These are phyloP conservation scores for Orchesella cincta DNA, from an alignment of 1,140 invertebrate species.

Conservation along the genomic window DNA sequence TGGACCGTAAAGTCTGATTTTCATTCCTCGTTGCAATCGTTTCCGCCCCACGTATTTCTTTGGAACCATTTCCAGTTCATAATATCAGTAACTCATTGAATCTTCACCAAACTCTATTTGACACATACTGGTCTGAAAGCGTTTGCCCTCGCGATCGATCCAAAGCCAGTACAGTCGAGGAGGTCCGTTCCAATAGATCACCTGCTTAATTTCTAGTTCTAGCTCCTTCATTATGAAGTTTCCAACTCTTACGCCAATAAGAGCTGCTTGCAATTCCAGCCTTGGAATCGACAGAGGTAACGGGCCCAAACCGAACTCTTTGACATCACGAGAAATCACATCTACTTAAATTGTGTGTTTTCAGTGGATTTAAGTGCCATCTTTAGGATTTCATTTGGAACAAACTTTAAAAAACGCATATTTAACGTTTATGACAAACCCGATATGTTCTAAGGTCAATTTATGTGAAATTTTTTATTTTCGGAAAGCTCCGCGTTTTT, in stretches of 20 bases:
- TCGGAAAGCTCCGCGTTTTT: no score
- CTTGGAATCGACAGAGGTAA: constrained; percentile 54
- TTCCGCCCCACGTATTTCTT: background rate
- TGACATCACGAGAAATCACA: constrained; percentile 49
- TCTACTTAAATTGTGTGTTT: no score
- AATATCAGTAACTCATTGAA: background rate
- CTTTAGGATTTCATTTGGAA: no score
- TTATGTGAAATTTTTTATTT: no score
- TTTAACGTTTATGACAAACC: no score
- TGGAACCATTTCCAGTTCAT: constrained; percentile 7
- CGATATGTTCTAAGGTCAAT: no score
- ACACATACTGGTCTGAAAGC: background rate
- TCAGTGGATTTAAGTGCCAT: no score
- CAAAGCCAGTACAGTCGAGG: background rate
- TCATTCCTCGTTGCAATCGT: background rate
- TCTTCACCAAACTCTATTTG: background rate
- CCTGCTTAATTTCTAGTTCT: background rate
- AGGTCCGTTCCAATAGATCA: background rate
- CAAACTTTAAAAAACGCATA: no score
- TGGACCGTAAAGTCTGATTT: background rate
- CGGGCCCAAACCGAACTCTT: constrained; percentile 54
- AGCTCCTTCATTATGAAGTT: background rate
- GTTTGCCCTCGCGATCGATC: background rate
- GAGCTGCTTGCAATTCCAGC: constrained; percentile 56
- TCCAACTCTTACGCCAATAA: constrained; percentile 48